phyloP scores from a whole-genome alignment of 2,797 vertebrate species.

The Iguana delicatissima region DNA sequence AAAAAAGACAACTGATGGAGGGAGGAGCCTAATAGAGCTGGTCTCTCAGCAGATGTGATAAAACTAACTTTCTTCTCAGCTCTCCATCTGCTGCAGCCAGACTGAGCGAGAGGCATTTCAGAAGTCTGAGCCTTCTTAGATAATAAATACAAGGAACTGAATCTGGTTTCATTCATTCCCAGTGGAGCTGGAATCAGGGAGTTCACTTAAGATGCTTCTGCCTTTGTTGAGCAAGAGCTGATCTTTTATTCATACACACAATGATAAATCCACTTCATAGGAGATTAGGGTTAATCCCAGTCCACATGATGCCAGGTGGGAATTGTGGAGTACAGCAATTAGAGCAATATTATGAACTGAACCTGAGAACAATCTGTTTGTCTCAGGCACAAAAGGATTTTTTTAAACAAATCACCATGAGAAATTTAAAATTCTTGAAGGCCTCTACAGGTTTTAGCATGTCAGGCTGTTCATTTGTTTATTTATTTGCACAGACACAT shows the following conservation, averaged over 20 bases:
- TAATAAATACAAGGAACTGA: conserved; percentile 21
- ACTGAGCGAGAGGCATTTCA: background rate
- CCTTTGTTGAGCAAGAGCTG: conserved; percentile 20
- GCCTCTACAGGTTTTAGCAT: conserved; percentile 24
- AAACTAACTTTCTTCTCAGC: background rate
- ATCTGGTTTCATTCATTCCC: conserved; percentile 6
- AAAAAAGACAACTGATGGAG: background rate
- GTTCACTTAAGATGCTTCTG: conserved; percentile 9
- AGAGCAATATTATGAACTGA: background rate
- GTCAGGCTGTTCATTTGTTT: background rate
- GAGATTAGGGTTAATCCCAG: conserved; percentile 30
- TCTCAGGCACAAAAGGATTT: background rate
- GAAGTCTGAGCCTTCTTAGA: conserved; percentile 34
- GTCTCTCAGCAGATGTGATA: background rate
- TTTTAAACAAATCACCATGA: conserved; percentile 30
- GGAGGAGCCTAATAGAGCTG: too few relatives aligned
- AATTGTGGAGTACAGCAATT: background rate
- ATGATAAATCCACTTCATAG: conserved; percentile 5
- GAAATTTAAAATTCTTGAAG: conserved; percentile 53
- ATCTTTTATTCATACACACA: conserved; percentile 40
- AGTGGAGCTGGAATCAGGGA: conserved; percentile 15
- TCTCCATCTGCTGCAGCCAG: background rate
- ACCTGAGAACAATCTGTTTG: conserved; percentile 17
- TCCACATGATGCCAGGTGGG: background rate
- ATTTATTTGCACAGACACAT: background rate